Conservation (phyloP, 2,113 vertebrate species). For the Corythoichthys haematopterus region DNA sequence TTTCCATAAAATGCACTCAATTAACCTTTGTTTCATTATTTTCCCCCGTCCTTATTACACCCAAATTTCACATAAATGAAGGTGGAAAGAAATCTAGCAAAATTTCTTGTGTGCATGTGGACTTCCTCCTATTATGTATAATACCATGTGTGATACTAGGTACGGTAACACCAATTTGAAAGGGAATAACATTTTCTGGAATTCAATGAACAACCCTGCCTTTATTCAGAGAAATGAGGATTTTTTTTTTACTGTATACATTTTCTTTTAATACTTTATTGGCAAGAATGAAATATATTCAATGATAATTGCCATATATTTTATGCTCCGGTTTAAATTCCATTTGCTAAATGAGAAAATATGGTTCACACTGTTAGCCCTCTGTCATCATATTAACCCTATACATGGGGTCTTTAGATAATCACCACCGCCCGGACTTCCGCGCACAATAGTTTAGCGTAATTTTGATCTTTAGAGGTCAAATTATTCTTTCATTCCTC, state of each 20-base stretch:
- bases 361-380: background rate
- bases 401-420: background rate
- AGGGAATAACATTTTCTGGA: background rate
- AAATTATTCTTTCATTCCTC: too few species aligned
- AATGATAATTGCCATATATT: background rate
- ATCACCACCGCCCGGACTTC: background rate
- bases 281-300: background rate
- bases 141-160: constrained; percentile 10
- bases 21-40: constrained; percentile 9
- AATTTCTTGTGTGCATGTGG: background rate
- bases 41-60: background rate
- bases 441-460: background rate
- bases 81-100: constrained; percentile 5
- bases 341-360: background rate
- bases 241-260: background rate
- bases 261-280: background rate
- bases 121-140: background rate
- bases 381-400: too few species aligned
- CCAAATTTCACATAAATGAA: background rate
- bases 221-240: background rate
- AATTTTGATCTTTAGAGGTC: background rate
- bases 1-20: constrained; percentile 7
- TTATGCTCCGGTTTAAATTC: background rate
- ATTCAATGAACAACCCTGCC: background rate
- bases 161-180: background rate